Conservation (phyloP, 2,888 invertebrate genomes). For the Scaptomyza reducta region DNA sequence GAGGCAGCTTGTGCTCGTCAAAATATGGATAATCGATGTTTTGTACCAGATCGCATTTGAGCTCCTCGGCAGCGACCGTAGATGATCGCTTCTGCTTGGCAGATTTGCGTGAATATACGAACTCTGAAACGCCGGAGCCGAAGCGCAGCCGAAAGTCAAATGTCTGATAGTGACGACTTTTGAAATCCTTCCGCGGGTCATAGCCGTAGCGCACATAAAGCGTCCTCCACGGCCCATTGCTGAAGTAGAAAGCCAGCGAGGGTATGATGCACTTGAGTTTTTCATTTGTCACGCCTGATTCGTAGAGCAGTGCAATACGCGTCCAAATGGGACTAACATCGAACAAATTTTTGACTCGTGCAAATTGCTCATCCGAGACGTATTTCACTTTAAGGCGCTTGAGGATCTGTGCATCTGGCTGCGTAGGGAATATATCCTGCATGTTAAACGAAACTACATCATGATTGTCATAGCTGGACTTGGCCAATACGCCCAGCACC, state of each 20-base stretch:
- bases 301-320: slow-evolving; percentile 89
- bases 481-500: slow-evolving; percentile 85
- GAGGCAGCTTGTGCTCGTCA: slow-evolving; percentile 90
- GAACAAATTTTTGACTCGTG: slow-evolving; percentile 88
- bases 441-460: slow-evolving; percentile 88
- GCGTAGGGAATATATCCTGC: slow-evolving; percentile 87
- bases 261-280: slow-evolving; percentile 92
- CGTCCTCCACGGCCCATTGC: slow-evolving; percentile 96
- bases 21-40: slow-evolving; percentile 85
- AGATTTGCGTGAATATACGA: slow-evolving; percentile 74
- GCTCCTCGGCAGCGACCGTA: slow-evolving; percentile 61
- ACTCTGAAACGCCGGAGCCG: slow-evolving; percentile 81
- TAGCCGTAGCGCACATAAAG: slow-evolving; percentile 96
- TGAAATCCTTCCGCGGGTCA: slow-evolving; percentile 93
- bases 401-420: slow-evolving; percentile 86
- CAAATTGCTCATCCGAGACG: slow-evolving; percentile 84
- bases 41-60: slow-evolving; percentile 72
- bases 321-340: slow-evolving; percentile 96
- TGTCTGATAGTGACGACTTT: slow-evolving; percentile 93
- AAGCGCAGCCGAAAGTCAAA: slow-evolving; percentile 90
- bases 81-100: slow-evolving; percentile 62
- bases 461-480: slow-evolving; percentile 86
- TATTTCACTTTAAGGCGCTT: slow-evolving; percentile 85
- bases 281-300: slow-evolving; percentile 87
- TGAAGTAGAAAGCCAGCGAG: slow-evolving; percentile 92